These are phyloP conservation scores for Hesperophylax magnus DNA, from an alignment of 1,140 invertebrate species.

Conservation along the genomic window DNA sequence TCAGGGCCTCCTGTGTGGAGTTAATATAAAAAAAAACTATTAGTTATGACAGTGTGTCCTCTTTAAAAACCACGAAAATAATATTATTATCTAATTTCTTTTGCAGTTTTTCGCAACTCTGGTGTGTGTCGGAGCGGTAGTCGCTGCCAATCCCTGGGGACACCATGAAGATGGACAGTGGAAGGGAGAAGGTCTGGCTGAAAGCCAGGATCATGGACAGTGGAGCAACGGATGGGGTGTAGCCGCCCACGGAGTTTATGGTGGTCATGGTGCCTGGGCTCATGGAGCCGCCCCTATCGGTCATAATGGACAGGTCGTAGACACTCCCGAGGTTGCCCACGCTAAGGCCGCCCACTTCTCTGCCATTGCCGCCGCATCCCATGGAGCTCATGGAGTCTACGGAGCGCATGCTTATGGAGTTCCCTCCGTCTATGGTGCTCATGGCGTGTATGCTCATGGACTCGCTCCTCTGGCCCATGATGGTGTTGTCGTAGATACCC, in stretches of 20 bases:
- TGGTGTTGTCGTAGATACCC: too few relatives aligned
- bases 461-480: too few relatives aligned
- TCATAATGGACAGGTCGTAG: conserved; percentile 55
- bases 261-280: conserved; percentile 36
- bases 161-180: conserved; percentile 68
- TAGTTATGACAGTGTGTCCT: too few relatives aligned
- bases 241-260: conserved; percentile 13
- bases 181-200: conserved; percentile 43
- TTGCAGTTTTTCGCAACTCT: conserved; percentile 47
- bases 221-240: not conserved
- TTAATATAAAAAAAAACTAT: too few relatives aligned
- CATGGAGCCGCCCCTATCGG: conserved; percentile 42
- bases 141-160: conserved; percentile 62
- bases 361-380: conserved; percentile 52
- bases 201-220: conserved; percentile 35
- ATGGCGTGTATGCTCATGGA: too few relatives aligned
- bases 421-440: too few relatives aligned
- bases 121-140: conserved; percentile 37
- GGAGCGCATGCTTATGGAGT: too few relatives aligned
- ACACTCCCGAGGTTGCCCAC: conserved; percentile 67
- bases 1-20: too few relatives aligned
- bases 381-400: too few relatives aligned
- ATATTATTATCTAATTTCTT: not conserved
- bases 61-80: too few relatives aligned
- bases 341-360: conserved; percentile 68